These are phyloP conservation scores for Gadopsis marmoratus DNA, from an alignment of 2,797 vertebrate genomes.

Conservation along the genomic window DNA sequence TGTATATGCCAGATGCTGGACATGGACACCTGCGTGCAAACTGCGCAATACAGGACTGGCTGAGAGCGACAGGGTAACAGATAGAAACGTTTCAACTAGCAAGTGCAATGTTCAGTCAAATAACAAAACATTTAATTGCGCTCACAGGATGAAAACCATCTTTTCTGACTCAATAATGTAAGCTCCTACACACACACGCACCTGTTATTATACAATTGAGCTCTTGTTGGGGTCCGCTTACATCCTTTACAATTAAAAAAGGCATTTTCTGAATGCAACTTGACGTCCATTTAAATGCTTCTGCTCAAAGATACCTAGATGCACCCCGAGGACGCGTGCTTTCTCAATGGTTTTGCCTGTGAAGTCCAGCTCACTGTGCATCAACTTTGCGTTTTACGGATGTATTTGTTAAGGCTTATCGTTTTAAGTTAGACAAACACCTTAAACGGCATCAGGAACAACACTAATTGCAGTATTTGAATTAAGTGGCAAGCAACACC, in stretches of 20 bases:
- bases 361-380: background rate
- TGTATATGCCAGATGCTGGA: background rate
- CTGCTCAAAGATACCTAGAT: background rate
- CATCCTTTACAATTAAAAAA: background rate
- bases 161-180: background rate
- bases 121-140: background rate
- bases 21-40: background rate
- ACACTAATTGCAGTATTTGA: slow-evolving; percentile 25
- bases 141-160: too few relatives aligned
- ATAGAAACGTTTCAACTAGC: too few relatives aligned
- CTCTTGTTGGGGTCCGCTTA: background rate
- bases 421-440: background rate
- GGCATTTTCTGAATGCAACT: background rate
- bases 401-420: background rate
- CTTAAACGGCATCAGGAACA: slow-evolving; percentile 17
- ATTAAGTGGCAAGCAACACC: slow-evolving; percentile 31
- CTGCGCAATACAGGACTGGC: background rate
- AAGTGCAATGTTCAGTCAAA: background rate
- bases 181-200: background rate
- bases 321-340: too few relatives aligned
- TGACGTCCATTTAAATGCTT: background rate
- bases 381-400: background rate
- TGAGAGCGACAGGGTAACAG: background rate
- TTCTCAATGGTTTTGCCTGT: background rate
- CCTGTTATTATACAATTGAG: background rate